Evolutionary conservation across 2,113 vertebrate species (phyloP).

Genomic region (Tachysurus fulvidraco): DNA sequence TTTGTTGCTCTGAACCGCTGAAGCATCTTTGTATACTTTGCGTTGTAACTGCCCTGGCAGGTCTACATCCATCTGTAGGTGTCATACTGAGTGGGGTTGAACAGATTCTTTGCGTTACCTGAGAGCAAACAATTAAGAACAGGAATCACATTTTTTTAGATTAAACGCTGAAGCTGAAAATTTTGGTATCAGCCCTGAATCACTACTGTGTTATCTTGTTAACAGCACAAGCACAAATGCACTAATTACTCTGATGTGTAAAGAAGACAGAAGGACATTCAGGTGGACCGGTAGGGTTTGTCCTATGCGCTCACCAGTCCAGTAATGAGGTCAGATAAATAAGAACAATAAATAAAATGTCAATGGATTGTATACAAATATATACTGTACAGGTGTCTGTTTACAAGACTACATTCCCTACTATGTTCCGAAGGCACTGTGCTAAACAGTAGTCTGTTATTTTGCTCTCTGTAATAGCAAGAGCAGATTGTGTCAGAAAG

Average conservation of each 20-base stretch:
- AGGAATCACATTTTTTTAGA: constrained; percentile 52
- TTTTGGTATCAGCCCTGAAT: constrained; percentile 16
- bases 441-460: constrained; percentile 68
- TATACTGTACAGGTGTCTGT: constrained; percentile 72
- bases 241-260: not conserved
- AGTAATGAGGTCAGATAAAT: constrained; percentile 65
- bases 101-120: constrained; percentile 64
- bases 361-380: constrained; percentile 35
- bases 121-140: constrained; percentile 63
- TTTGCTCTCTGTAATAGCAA: constrained; percentile 54
- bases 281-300: constrained; percentile 29
- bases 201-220: not conserved
- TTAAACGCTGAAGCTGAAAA: constrained; percentile 18
- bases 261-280: constrained; percentile 33
- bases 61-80: not conserved
- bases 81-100: constrained; percentile 32
- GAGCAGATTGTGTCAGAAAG: constrained; percentile 44
- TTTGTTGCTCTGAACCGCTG: not conserved
- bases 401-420: constrained; percentile 72
- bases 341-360: constrained; percentile 71
- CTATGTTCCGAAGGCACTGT: constrained; percentile 78
- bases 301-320: constrained; percentile 3
- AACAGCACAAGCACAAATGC: constrained; percentile 1
- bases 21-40: not conserved
- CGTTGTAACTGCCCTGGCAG: not conserved